Base-by-base conservation (phyloP, 2,797 vertebrate species). In the Sebastiscus albofasciatus region DNA sequence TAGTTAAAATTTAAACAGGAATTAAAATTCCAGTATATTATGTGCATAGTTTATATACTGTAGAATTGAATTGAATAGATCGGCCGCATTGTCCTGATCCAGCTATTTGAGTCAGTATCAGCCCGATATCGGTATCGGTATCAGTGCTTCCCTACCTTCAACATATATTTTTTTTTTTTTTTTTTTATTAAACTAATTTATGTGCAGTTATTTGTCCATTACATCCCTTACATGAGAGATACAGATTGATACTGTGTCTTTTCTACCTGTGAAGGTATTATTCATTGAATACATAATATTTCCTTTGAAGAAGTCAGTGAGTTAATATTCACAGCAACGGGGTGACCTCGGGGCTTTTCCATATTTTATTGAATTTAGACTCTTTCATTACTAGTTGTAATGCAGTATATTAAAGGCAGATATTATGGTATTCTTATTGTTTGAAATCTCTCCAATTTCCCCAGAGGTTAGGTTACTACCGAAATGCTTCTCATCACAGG, bases 311-410 rank as follows among this genome's bases (percentile, higher is more conserved):
- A 60, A 52, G 36, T 64, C 24, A 56, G 18, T 31, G 29, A 77
- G 39, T 79, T 77, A 54, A 72, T 79, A 75, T 75, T 84, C 77
- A 69, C 3, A 2, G 61, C 52, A 84, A 61, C 20, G 31, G 49
- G 3, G 4, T 73, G 9, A 67, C 72, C 62, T 52, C 52, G 2
- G 18, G 52, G 67, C 69, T 75, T 56, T 80, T 68, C 12, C 8
- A 73, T 77, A 66, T 79, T 70, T 77, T 14, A 69, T 26, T 81
- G 24, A 83, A 76, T 75, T 75, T 16, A 59, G 20, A 84, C 39
- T 79, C 8, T 39, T 69, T 55, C 67, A 82, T 79, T 52, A 67
- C 8, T 11, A 8, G 11, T 68, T 72, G 34, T 76, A 52, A 79
- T 33, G 18, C 11, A 52, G 24, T 10, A 60, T 22, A 54, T 60